A percentile compares a stretch with the other conserved stretches of the same genome.
These are phyloP conservation scores for Conchocele bisecta DNA, from an alignment of 2,888 invertebrate genomes.

Conservation along the genomic window DNA sequence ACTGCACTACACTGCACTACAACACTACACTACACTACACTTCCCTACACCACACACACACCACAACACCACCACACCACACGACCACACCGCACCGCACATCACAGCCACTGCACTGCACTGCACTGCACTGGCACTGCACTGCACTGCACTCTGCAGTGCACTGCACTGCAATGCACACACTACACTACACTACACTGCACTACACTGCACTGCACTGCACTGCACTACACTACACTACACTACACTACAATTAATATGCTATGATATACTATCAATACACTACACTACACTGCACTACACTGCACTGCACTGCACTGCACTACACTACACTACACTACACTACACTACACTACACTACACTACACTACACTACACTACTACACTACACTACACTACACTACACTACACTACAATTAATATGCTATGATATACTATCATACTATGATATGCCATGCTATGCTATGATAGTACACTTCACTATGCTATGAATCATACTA, in stretches of 20 bases:
- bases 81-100: too few species aligned
- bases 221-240: conserved; percentile 13
- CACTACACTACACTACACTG: conserved; percentile 5
- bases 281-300: conserved; percentile 5
- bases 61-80: too few species aligned
- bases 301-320: conserved; percentile 8
- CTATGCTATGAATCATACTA: too few species aligned
- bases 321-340: conserved; percentile 16
- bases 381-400: conserved; percentile 8
- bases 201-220: background rate
- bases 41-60: too few species aligned
- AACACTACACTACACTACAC: too few species aligned
- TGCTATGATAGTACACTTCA: too few species aligned
- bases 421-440: too few species aligned
- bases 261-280: too few species aligned
- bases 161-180: conserved; percentile 5
- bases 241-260: too few species aligned
- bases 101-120: too few species aligned
- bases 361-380: conserved; percentile 3
- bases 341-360: conserved; percentile 8
- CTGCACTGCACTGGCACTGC: conserved; percentile 7
- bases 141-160: conserved; percentile 5
- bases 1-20: too few species aligned
- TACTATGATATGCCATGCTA: too few species aligned
- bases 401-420: conserved; percentile 10